Evolutionary conservation across 1,140 invertebrate genomes (phyloP), one percentile per base, ranked within the genome.

Genomic region (Plectrocnemia conspersa): DNA sequence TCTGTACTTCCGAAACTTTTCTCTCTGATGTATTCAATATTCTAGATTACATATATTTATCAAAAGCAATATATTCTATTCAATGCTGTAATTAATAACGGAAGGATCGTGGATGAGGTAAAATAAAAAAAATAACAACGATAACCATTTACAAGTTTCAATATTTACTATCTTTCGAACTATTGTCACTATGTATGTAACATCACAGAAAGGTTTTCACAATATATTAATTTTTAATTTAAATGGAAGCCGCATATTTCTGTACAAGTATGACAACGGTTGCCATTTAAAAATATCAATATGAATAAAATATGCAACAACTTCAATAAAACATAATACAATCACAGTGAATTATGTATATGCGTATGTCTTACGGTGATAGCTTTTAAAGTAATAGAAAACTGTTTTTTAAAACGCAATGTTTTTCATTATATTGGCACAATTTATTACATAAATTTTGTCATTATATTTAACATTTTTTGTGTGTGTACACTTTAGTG

Each of bases 141-240:
- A 56, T 42, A 45, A 50, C 49, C 25, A 56, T 50, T 56, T 33
- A 50, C 54, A 49, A 27, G 24, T 11, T 56, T 42, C n/a, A 40
- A 24, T 27, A 44, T 27, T 47, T 13, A n/a, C 32, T 47, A 53
- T 53, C 32, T 58, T 59, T 55, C 36, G 45, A 59, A 47, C 58
- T 59, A 59, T 59, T 60, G 58, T 60, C 58, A 52, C 58, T 60
- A 60, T 52, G 50, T 55, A 56, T 46, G 54, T 56, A 56, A 53
- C 58, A 60, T 60, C 58, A 60, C 58, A 60, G 58, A 60, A 60
- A 59, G 45, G 18, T 59, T 54, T 55, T 59, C 49, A 50, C 45
- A 48, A 54, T 59, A 54, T 40, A 52, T 59, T 52, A 58, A 50
- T 46, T 52, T 50, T 50, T 35, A 24, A 56, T 47, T 38, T 50